Base-by-base conservation (phyloP, 2,113 vertebrate genomes). In the Acrocephalus kingi region DNA sequence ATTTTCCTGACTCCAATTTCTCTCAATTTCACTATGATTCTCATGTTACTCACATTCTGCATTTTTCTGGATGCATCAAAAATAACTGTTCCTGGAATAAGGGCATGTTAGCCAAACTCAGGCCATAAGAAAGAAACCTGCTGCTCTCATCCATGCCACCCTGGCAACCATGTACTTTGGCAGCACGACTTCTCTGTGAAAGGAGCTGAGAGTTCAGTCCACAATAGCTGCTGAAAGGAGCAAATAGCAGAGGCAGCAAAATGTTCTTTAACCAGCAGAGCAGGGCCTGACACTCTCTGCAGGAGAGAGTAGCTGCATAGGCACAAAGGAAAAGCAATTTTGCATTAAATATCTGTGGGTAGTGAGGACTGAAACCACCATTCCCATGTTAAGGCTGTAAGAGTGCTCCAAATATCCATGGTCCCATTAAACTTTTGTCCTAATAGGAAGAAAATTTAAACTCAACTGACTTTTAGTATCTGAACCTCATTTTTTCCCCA, bases 201-300 rank as follows among this genome's bases (percentile, higher is more conserved):
- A 86, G 48, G 55, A 93, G 76, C 73, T 94, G 63, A 83, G 49
- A 79, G 35, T 86, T 96, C 79, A 84, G 83, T 76, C 76, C 68
- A 89, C 92, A 95, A 89, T 84, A 92, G 59, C 79, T 86, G 68
- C 86, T 89, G 55, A 92, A 90, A 94, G 64, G 76, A 89, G 76
- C 51, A 95, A 90, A 93, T 48, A 95, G 51, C 61, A 92, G 76
- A 90, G 85, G 86, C 68, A 96, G 94, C 79, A 94, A 92, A 92
- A 88, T 90, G 76, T 89, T 88, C 88, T 94, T 94, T 94, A 89
- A 67, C 90, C 83, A 92, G 59, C 83, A 84, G 90, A 86, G 86
- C 79, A 67, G 76, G 92, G 83, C 67, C 88, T 97, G 92, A 93
- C 90, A 73, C 51, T 93, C 87, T 93, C 92, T 94, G 87, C 78